These are phyloP conservation scores for Drosophila bipectinata DNA, from an alignment of 1,140 invertebrate genomes.

Conservation along the genomic window DNA sequence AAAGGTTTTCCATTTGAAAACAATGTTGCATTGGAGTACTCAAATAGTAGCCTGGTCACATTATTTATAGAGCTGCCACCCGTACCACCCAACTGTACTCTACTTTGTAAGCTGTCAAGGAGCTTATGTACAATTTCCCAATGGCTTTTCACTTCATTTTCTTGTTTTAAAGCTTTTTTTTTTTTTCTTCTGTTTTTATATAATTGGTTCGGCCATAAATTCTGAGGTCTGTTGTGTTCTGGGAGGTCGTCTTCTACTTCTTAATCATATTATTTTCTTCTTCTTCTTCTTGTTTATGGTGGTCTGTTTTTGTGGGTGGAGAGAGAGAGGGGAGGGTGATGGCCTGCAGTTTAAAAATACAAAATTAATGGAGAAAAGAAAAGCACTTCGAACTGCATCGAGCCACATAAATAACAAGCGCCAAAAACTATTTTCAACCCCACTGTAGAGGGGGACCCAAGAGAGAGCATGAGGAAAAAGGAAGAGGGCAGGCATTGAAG, in stretches of 20 bases:
- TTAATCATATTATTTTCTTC: background rate
- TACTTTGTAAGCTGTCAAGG: conserved; percentile 1
- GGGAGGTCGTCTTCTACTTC: background rate
- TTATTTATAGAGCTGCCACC: background rate
- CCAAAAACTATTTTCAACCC: conserved; percentile 39
- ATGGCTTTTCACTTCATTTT: background rate
- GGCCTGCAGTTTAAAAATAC: conserved; percentile 43
- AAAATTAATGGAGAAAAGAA: conserved; percentile 45
- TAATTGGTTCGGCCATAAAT: background rate
- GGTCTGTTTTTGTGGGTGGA: background rate
- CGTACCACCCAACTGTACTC: background rate
- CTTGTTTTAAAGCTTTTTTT: background rate
- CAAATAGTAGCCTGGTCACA: background rate
- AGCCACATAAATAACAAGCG: conserved; percentile 47
- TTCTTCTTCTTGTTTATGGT: background rate
- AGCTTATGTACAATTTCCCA: background rate
- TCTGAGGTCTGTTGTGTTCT: background rate
- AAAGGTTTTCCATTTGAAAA: background rate
- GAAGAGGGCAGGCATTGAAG: conserved; percentile 19
- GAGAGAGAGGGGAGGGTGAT: too few species aligned
- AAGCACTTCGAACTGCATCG: conserved; percentile 46
- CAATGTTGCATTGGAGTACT: background rate
- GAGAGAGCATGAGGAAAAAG: too few species aligned
- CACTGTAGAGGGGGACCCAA: background rate
- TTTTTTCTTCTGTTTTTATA: background rate